Evolutionary conservation across 2,797 vertebrate species (phyloP).

Genomic region (Sebastes itinus): DNA sequence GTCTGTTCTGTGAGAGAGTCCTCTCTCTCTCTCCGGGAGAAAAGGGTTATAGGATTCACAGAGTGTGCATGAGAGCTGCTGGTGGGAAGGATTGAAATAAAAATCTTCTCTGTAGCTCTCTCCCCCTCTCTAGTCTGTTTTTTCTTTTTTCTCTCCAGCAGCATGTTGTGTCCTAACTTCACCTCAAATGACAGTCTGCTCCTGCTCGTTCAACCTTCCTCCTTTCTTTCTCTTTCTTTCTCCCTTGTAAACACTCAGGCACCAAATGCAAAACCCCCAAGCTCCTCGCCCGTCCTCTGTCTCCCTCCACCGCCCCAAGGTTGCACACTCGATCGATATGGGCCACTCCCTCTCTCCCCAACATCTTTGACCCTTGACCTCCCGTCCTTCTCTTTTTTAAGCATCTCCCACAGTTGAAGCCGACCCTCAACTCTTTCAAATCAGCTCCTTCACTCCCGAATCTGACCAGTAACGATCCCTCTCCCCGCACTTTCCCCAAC

Average conservation of each 20-base stretch:
- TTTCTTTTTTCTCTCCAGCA: conserved; percentile 37
- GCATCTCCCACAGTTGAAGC: conserved; percentile 37
- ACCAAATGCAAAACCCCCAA: conserved; percentile 66
- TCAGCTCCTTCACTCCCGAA: conserved; percentile 53
- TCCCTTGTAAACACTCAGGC: conserved; percentile 61
- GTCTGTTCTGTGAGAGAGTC: conserved; percentile 34
- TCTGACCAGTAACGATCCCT: conserved; percentile 70
- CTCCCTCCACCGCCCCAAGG: conserved; percentile 65
- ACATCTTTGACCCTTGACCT: conserved; percentile 71
- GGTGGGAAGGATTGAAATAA: conserved; percentile 34
- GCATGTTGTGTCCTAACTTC: conserved; percentile 74
- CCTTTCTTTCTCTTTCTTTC: conserved; percentile 28
- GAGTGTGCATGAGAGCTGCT: conserved; percentile 46
- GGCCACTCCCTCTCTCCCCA: conserved; percentile 75
- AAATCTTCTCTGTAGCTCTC: conserved; percentile 43
- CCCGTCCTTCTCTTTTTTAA: conserved; percentile 25
- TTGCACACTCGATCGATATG: conserved; percentile 61
- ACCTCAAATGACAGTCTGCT: conserved; percentile 72
- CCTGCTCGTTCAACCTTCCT: conserved; percentile 56
- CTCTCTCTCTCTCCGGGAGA: conserved; percentile 39
- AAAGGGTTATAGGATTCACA: conserved; percentile 42
- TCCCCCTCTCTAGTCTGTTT: conserved; percentile 20
- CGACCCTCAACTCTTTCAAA: conserved; percentile 46
- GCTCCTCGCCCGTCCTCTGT: conserved; percentile 67
- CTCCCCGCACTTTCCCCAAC: conserved; percentile 48